A percentile compares a stretch with the other conserved stretches of the same genome.
Evolutionary conservation across 1,140 invertebrate species (phyloP).

Genomic region (Drosophila prosaltans): DNA sequence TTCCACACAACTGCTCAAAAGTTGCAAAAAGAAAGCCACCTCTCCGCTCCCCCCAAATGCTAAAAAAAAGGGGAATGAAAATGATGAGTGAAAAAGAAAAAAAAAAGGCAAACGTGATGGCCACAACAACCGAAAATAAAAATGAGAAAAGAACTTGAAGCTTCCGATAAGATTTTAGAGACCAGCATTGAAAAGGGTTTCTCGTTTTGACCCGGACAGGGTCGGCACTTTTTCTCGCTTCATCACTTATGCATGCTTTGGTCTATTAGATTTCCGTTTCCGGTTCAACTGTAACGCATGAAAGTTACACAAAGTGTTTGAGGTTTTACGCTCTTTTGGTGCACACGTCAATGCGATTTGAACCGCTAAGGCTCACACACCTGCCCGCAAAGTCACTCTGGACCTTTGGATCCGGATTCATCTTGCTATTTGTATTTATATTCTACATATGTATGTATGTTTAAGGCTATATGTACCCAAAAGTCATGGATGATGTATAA

Average conservation of each 20-base stretch:
- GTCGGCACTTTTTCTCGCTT: constrained; percentile 66
- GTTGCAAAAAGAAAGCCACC: constrained; percentile 31
- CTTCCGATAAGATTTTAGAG: constrained; percentile 61
- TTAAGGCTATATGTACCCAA: background rate
- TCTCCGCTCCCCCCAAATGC: constrained; percentile 28
- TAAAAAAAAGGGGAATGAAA: constrained; percentile 31
- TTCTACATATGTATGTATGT: background rate
- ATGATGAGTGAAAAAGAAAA: constrained; percentile 38
- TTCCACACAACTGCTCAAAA: constrained; percentile 34
- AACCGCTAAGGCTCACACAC: constrained; percentile 67
- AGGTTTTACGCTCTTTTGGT: constrained; percentile 75
- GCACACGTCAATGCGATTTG: constrained; percentile 72
- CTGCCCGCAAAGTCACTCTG: constrained; percentile 32
- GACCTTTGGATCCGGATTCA: background rate
- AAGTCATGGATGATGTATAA: background rate
- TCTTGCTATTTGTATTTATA: background rate
- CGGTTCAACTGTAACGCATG: constrained; percentile 71
- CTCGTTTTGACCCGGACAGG: constrained; percentile 13
- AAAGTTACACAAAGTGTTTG: constrained; percentile 73
- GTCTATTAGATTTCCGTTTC: constrained; percentile 79
- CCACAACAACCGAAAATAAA: constrained; percentile 1
- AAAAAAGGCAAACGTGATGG: constrained; percentile 20
- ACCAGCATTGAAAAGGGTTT: constrained; percentile 65
- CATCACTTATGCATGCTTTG: constrained; percentile 79
- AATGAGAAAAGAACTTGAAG: constrained; percentile 47